Percentiles rank a stretch among this genome's conserved stretches.
These are phyloP conservation scores for Diloba caeruleocephala DNA, from an alignment of 2,888 invertebrate genomes.

Conservation along the genomic window DNA sequence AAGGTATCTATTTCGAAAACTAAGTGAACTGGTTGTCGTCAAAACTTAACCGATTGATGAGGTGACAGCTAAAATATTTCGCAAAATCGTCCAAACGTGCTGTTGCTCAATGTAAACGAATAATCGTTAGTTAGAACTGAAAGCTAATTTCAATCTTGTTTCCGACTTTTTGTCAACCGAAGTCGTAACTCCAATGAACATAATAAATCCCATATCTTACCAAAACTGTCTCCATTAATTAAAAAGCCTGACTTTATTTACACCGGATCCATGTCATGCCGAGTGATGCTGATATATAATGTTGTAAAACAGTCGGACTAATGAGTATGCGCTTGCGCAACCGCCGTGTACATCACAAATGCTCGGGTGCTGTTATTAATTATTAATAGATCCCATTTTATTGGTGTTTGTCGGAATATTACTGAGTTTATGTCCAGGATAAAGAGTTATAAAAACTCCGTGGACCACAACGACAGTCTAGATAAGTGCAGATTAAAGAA, in stretches of 20 bases:
- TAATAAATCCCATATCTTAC: constrained; percentile 18
- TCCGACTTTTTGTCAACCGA: too few species aligned
- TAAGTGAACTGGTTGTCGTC: background rate
- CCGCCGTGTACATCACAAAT: constrained; percentile 47
- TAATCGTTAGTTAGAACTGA: too few species aligned
- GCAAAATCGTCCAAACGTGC: too few species aligned
- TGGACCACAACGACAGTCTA: background rate
- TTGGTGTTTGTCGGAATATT: constrained; percentile 33
- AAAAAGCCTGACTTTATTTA: constrained; percentile 46
- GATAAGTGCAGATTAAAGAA: background rate
- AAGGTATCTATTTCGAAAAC: constrained; percentile 10
- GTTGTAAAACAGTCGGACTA: constrained; percentile 77
- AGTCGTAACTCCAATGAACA: constrained; percentile 1
- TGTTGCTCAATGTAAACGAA: too few species aligned
- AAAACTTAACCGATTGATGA: background rate
- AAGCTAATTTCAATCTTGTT: too few species aligned
- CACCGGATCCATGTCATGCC: constrained; percentile 61
- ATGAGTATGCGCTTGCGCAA: constrained; percentile 68
- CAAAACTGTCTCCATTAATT: constrained; percentile 44
- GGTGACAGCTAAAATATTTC: too few species aligned
- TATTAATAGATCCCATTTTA: constrained; percentile 49
- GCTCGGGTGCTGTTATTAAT: constrained; percentile 49
- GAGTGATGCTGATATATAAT: constrained; percentile 68
- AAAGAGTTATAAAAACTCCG: background rate
- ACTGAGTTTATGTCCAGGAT: constrained; percentile 29